Evolutionary conservation across 2,113 vertebrate species (phyloP), one percentile per base, ranked within the genome.

Genomic region (Nestor notabilis): DNA sequence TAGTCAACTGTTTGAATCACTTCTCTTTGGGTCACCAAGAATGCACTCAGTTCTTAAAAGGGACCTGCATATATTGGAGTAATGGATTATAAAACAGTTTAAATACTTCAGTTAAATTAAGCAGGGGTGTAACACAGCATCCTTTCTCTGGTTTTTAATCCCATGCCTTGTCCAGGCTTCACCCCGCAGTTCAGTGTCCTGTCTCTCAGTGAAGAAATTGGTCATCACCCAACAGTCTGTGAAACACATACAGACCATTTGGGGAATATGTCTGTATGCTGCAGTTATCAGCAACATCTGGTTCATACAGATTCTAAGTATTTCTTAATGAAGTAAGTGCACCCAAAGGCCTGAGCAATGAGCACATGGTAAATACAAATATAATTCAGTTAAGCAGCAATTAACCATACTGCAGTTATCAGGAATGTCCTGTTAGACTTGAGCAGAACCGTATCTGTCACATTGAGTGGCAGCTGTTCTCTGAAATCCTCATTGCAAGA

Each of bases 201-300:
- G 27, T 46, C 15, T 37, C 44, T 49, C 44, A 49, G 21, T 3
- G 31, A 31, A 56, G 27, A 39, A 21, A 49, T 5, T 56, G 69
- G 49, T 1, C 6, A 53, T 41, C 65, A 21, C 61, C 68, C 81
- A 65, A 2, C 21, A 6, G 0, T 2, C 80, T 28, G 58, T 24
- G 78, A 27, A 82, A 76, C 4, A 2, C 49, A 55, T 11, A 0
- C 41, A 43, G 88, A 35, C 2, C 65, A 39, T 70, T 72, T 35
- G 17, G 16, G 85, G 41, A 56, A 72, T 70, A 52, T 72, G 61
- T 70, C 35, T 91, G 89, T 74, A 69, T 89, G 91, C 86, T 82
- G 89, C 69, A 56, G 35, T 74, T 84, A 91, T 75, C 94, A 87
- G 77, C 86, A 97, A 89, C 96, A 97, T 95, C 95, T 97, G 96